Conservation (phyloP, 2,113 vertebrate genomes). For the Ptychochromis oligacanthus region DNA sequence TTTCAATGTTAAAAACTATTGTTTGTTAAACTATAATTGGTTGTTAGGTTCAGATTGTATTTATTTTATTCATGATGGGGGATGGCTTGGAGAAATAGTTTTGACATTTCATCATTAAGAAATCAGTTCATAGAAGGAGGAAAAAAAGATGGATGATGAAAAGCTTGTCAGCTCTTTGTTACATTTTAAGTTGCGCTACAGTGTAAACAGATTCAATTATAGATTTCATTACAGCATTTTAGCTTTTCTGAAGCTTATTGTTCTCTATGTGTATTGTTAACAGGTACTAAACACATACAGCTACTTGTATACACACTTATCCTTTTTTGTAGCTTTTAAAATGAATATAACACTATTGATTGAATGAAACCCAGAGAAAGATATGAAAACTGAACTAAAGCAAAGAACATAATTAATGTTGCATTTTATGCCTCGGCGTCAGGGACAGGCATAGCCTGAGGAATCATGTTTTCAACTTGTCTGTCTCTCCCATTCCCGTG, state of each 20-base stretch:
- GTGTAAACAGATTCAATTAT: background rate
- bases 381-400: background rate
- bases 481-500: background rate
- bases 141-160: background rate
- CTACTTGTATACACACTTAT: background rate
- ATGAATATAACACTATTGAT: background rate
- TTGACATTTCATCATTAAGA: background rate
- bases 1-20: background rate
- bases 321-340: background rate
- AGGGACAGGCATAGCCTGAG: rapidly evolving
- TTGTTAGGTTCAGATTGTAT: background rate
- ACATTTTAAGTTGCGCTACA: background rate
- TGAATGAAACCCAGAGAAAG: background rate
- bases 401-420: background rate
- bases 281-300: background rate
- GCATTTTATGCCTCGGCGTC: background rate
- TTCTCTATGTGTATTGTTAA: background rate
- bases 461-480: background rate
- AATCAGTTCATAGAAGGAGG: background rate
- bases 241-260: background rate
- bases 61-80: background rate
- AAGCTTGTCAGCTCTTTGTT: background rate
- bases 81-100: background rate
- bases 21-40: background rate
- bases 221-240: background rate